Evolutionary conservation across 2,797 vertebrate species (phyloP).

Genomic region (Rhynchotus rufescens): DNA sequence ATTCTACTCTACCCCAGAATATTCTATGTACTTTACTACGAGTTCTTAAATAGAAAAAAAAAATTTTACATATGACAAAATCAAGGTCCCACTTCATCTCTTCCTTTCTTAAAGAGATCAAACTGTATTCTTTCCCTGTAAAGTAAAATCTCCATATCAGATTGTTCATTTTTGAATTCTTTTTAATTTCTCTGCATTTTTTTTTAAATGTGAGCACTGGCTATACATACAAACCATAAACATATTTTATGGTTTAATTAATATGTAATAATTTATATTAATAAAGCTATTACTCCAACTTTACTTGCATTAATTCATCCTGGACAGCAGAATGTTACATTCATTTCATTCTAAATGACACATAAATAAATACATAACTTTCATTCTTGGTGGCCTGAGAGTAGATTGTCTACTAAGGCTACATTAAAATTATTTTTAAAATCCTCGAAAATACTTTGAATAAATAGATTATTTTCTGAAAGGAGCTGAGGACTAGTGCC

Average conservation of each 20-base stretch:
- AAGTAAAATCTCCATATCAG: neutral
- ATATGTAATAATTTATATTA: neutral
- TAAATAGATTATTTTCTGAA: constrained; percentile 39
- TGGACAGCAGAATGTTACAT: neutral
- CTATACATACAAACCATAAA: too few relatives aligned
- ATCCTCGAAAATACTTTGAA: constrained; percentile 29
- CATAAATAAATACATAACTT: neutral
- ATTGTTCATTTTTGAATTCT: neutral
- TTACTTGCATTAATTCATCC: neutral
- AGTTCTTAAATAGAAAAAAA: neutral
- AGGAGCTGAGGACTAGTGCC: constrained; percentile 22
- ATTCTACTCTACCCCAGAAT: neutral
- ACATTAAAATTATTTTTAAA: constrained; percentile 32
- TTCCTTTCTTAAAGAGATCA: neutral
- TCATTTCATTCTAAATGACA: neutral
- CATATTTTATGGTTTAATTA: neutral
- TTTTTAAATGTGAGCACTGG: neutral
- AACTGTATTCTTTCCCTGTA: neutral
- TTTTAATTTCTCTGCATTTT: neutral
- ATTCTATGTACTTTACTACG: neutral
- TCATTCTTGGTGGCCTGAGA: neutral
- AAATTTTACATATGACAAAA: neutral
- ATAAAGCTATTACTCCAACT: neutral
- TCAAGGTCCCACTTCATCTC: neutral
- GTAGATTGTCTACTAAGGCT: neutral